Evolutionary conservation across 2,888 invertebrate species (phyloP), one percentile per base, ranked within the genome.

Genomic region (Chloroclystis v-ata): DNA sequence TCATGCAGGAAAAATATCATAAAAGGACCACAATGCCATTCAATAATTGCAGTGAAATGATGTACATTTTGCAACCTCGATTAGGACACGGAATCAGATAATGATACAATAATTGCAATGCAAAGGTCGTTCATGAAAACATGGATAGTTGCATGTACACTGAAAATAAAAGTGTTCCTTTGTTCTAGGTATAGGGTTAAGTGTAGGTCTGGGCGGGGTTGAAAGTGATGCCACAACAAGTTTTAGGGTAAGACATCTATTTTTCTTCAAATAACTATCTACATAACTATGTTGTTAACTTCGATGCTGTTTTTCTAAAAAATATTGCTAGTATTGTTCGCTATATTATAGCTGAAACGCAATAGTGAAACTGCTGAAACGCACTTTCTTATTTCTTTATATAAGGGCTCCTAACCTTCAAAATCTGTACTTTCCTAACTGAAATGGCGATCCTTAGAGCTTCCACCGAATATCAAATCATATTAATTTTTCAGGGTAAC

Each of bases 121-220:
- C 60, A 73, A 78, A 75, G 79, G 81, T 64, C 57, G 43, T 26
- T 14, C n/a, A 20, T 43, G 6, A 20, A 20, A 33, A 33, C 10
- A 20, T 33, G 33, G 29, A 6, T 11, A 12, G 10, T 28, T 29
- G 11, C 12, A 12, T 29, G 39, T 24, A 11, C 26, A 30, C 35
- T 16, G 14, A 35, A 35, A 20, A 16, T 14, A 28, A 20, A 9
- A 14, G 7, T 4, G 8, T 42, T 16, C 4, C 2, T 24, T 29
- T 37, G 9, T 74, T 72, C 40, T 72, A 85, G 85, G 76, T 65
- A 69, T 83, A 60, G 73, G 78, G 1, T 61, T 86, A 45, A 80
- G 78, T 46, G 63, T 82, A 20, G 82, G 78, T 20, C 65, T 78
- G 61, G 74, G 65, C 28, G 71, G 69, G 12, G 63, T 62, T 4